Evolutionary conservation across 2,113 vertebrate genomes (phyloP), one percentile per base, ranked within the genome.

Genomic region (Regulus satrapa): DNA sequence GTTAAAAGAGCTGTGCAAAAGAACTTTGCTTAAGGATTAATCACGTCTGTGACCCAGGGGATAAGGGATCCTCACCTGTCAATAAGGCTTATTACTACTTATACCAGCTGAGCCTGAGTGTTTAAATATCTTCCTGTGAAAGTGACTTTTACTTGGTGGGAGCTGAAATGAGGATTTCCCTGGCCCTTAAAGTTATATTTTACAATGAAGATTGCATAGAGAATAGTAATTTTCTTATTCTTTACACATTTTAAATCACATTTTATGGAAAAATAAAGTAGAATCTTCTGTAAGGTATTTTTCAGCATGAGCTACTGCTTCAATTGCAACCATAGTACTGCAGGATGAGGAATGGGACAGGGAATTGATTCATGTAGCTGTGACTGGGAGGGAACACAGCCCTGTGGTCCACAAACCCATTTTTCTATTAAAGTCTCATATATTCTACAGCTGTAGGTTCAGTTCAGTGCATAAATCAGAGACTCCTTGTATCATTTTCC

Each of bases 31-130:
- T 81, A 49, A 90, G 75, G 85, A 92, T 95, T 96, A 97, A 95
- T 73, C 31, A 77, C 34, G 71, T 89, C 72, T 56, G 48, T 88
- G 92, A 86, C 68, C 55, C 64, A 61, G 31, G 9, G 75, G 82
- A 92, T 90, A 83, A 96, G 18, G 34, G 52, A 88, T 86, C 80
- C n/a, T 71, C 48, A 81, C 31, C 85, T 92, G 94, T 19, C 95
- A 94, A 92, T 96, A 88, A 92, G 17, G 82, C 72, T 97, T 97
- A 95, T 62, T 85, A 13, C 31, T 91, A 29, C 93, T 95, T 86
- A 94, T 25, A 36, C 8, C 3, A 9, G 12, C 81, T 90, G 75
- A 86, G 55, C 31, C 26, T 79, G 26, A 49, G 21, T 18, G 10
- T 77, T 95, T 79, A 94, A 92, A 49, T 38, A 77, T 64, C 36